A percentile compares a stretch with the other conserved stretches of the same genome.
These are phyloP conservation scores for Sebastes variabilis DNA, from an alignment of 2,797 vertebrate genomes.

Conservation along the genomic window DNA sequence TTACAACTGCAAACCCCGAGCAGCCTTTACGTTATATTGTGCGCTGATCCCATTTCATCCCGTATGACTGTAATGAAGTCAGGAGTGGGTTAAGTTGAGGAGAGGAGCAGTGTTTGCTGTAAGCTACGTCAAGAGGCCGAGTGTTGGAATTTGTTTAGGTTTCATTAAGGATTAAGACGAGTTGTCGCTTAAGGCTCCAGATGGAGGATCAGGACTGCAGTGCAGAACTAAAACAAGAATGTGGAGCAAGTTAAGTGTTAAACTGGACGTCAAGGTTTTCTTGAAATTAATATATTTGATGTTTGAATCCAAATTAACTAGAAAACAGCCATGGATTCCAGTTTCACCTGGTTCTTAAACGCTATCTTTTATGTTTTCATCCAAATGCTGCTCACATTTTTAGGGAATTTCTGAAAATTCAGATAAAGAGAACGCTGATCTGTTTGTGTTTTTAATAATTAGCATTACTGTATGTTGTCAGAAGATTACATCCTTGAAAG, in stretches of 20 bases:
- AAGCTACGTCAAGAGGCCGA: constrained; percentile 24
- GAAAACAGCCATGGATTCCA: neutral
- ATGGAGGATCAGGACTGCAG: constrained; percentile 1
- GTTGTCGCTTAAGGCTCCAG: constrained; percentile 17
- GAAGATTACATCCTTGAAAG: neutral
- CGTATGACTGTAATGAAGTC: constrained; percentile 41
- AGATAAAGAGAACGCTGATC: neutral
- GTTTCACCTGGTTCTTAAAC: neutral
- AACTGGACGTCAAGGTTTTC: neutral
- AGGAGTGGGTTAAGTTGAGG: constrained; percentile 22
- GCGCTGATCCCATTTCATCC: constrained; percentile 25
- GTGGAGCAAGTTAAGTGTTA: neutral
- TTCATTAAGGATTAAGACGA: constrained; percentile 35
- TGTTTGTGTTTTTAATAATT: rapidly evolving
- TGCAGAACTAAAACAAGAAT: neutral
- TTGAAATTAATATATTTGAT: neutral
- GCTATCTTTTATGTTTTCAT: neutral
- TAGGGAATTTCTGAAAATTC: neutral
- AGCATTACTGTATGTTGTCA: neutral
- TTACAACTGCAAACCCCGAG: constrained; percentile 32
- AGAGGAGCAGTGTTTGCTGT: constrained; percentile 13
- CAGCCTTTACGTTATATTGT: constrained; percentile 26
- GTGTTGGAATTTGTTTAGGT: constrained; percentile 30
- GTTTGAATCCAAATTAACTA: neutral
- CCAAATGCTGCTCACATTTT: neutral